Evolutionary conservation across 2,113 vertebrate species (phyloP), one percentile per base, ranked within the genome.

Genomic region (Lagopus leucura): DNA sequence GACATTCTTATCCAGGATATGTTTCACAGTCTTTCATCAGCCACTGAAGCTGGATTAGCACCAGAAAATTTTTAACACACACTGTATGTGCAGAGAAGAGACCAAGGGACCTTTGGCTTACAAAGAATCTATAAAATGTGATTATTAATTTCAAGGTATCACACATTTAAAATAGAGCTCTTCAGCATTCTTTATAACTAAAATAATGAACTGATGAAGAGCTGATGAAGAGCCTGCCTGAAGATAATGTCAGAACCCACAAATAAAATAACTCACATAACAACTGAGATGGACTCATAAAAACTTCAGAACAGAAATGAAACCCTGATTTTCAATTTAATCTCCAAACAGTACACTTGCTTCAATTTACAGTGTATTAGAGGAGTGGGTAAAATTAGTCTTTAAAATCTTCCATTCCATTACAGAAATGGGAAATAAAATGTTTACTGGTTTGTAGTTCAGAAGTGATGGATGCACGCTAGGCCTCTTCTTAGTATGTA

Each of bases 21-120:
- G 13, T 95, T 97, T 96, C 64, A 88, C 88, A 92, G 80, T 94
- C 91, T 96, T 95, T 96, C 93, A 93, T 92, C 95, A 96, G 79
- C 81, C 71, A 73, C 87, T 75, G 92, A 94, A 97, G 92, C 82
- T 75, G 89, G 93, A 97, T 94, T 90, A 95, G 88, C 86, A 95
- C 66, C 60, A 94, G 58, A 93, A 96, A 94, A 27, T 75, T 93
- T 71, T 87, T 70, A 71, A 89, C 60, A 93, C 77, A 65, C n/a
- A 72, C 48, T 70, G 67, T 43, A 89, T 66, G 66, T 80, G 38
- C 57, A 89, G 65, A 86, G 45, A 61, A 64, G 50, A 86, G 86
- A 74, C 40, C 0, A 1, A 89, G 11, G 6, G 77, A 70, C 34
- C 64, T 78, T 90, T 95, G 89, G 77, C 64, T 96, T 69, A 86